phyloP scores from a whole-genome alignment of 2,888 invertebrate species.

The Andrena bucephala region DNA sequence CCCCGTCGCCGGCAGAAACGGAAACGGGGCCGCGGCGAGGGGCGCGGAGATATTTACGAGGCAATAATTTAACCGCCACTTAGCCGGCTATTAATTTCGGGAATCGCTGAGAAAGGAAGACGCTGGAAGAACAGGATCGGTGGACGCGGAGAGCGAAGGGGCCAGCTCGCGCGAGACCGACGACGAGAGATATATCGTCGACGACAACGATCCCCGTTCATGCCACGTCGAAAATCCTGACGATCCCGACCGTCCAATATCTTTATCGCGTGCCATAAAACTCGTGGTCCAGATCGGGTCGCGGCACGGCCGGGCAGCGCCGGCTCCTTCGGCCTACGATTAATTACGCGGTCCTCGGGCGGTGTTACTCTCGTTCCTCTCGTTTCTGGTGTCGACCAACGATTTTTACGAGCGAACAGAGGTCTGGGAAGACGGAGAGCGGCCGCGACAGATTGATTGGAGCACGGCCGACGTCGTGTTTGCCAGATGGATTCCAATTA shows the following conservation, averaged over 20 bases:
- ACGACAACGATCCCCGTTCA: constrained; percentile 57
- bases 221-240: constrained; percentile 24
- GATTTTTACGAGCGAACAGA: constrained; percentile 49
- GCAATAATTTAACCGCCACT: constrained; percentile 85
- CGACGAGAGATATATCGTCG: constrained; percentile 57
- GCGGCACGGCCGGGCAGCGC: not conserved
- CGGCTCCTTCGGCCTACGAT: constrained; percentile 1
- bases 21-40: constrained; percentile 71
- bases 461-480: constrained; percentile 78
- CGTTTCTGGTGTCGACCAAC: constrained; percentile 17
- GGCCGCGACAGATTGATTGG: constrained; percentile 82
- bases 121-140: constrained; percentile 68
- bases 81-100: constrained; percentile 85
- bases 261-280: constrained; percentile 58
- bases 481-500: constrained; percentile 84
- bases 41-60: constrained; percentile 84
- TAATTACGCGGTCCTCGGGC: constrained; percentile 43
- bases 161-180: constrained; percentile 47
- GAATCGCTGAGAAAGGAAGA: constrained; percentile 83
- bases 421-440: constrained; percentile 61
- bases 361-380: not conserved
- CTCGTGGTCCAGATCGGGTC: constrained; percentile 15
- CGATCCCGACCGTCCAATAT: constrained; percentile 26
- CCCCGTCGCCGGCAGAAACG: constrained; percentile 30
- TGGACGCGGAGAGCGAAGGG: constrained; percentile 47